Conservation (phyloP, 1,140 invertebrate species). For the Orussus abietinus region DNA sequence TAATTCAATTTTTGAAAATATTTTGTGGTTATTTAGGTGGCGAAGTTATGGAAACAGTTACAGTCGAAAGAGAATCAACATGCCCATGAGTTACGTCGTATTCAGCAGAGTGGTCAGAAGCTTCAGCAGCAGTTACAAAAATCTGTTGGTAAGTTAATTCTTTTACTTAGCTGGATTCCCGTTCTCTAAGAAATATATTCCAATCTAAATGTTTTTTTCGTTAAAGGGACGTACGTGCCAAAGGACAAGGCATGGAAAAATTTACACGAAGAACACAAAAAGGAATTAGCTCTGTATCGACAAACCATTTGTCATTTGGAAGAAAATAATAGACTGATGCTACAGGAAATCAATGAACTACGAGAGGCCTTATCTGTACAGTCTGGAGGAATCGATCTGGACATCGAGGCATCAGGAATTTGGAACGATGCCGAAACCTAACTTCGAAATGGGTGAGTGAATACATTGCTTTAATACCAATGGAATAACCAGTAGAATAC, state of each 20-base stretch:
- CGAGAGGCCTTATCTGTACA: conserved; percentile 22
- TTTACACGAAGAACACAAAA: conserved; percentile 20
- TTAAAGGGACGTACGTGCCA: conserved; percentile 23
- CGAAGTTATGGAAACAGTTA: conserved; percentile 29
- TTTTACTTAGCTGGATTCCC: neutral
- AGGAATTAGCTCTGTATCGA: conserved; percentile 23
- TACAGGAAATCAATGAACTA: conserved; percentile 28
- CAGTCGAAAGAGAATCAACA: conserved; percentile 33
- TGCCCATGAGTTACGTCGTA: conserved; percentile 26
- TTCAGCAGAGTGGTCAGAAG: conserved; percentile 25
- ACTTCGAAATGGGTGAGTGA: too few species aligned
- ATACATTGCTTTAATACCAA: too few species aligned
- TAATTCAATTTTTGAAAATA: neutral
- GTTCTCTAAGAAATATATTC: neutral
- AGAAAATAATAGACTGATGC: conserved; percentile 29
- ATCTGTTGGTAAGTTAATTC: conserved; percentile 21
- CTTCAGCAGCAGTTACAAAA: conserved; percentile 29
- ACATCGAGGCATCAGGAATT: conserved; percentile 21
- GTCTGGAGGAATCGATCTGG: conserved; percentile 16
- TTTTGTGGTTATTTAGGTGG: conserved; percentile 14
- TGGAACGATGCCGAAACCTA: too few species aligned
- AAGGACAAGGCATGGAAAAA: conserved; percentile 21
- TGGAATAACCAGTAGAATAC: too few species aligned
- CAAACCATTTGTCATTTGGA: conserved; percentile 29
- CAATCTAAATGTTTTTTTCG: neutral